These are phyloP conservation scores for Lottia gigantea DNA, from an alignment of 2,888 invertebrate genomes.

Conservation along the genomic window DNA sequence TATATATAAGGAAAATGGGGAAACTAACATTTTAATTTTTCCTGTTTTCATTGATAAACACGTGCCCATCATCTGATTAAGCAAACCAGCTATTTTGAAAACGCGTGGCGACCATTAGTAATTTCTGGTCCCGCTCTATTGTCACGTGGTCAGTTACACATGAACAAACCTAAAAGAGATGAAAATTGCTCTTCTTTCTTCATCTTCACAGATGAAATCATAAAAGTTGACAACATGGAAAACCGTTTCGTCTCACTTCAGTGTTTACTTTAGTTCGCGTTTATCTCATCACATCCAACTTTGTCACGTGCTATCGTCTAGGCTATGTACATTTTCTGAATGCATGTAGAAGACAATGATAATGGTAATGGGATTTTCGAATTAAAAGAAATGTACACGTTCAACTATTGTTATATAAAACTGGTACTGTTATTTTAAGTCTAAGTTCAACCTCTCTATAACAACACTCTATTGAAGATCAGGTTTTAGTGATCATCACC, in stretches of 20 bases:
- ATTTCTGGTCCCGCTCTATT: slow-evolving; percentile 6
- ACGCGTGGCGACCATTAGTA: slow-evolving; percentile 7
- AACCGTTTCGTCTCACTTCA: slow-evolving; percentile 10
- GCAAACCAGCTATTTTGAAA: slow-evolving; percentile 3
- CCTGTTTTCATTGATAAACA: not conserved
- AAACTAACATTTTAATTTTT: not conserved
- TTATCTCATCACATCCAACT: not conserved
- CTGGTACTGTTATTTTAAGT: no score
- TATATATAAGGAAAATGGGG: no score
- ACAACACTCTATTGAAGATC: no score
- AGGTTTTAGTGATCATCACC: no score
- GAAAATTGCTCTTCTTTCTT: not conserved
- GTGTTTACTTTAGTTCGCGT: slow-evolving; percentile 1
- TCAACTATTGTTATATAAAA: no score
- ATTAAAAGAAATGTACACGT: slow-evolving; percentile 7
- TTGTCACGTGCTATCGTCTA: not conserved
- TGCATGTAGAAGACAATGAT: slow-evolving; percentile 4
- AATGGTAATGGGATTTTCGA: slow-evolving; percentile 5
- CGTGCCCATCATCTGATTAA: slow-evolving; percentile 9
- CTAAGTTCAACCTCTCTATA: no score
- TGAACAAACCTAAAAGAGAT: slow-evolving; percentile 1
- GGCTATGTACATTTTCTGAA: not conserved
- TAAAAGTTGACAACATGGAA: slow-evolving; percentile 3
- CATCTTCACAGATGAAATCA: not conserved
- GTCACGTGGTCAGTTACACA: slow-evolving; percentile 11